phyloP scores from a whole-genome alignment of 2,888 invertebrate genomes.

The Imbricaverruca yamaguchii region DNA sequence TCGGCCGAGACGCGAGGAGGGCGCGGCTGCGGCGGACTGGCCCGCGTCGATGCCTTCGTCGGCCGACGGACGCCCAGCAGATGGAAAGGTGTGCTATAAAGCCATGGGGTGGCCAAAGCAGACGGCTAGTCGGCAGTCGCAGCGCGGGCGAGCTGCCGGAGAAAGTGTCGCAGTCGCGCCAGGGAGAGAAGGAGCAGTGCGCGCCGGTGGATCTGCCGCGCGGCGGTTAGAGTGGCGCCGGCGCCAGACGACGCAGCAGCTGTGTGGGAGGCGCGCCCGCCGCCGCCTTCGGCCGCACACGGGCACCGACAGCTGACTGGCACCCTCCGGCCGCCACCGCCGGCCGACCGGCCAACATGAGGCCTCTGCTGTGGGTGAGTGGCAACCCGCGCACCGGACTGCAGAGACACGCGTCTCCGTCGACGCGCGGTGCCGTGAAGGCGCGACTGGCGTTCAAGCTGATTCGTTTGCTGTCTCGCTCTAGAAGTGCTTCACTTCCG shows the following conservation, averaged over 20 bases:
- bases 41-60: background rate
- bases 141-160: background rate
- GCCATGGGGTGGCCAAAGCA: background rate
- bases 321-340: background rate
- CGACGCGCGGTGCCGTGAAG: too few relatives aligned
- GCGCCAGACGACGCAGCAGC: background rate
- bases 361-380: conserved; percentile 2
- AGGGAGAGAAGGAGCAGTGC: background rate
- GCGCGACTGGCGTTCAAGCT: too few relatives aligned
- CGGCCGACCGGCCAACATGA: background rate
- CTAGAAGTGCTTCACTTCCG: too few relatives aligned
- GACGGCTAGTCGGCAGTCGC: background rate
- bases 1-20: too few relatives aligned
- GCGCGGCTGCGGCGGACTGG: too few relatives aligned
- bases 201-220: conserved; percentile 6
- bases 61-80: background rate
- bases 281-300: background rate
- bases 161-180: background rate
- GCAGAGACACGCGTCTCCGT: too few relatives aligned
- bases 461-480: too few relatives aligned
- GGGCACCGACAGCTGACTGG: background rate
- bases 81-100: conserved; percentile 7
- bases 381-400: too few relatives aligned
- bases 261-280: background rate
- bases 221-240: background rate